Evolutionary conservation across 23 tunicate species (phyloP).

Genomic region (Halocynthia roretzi): DNA sequence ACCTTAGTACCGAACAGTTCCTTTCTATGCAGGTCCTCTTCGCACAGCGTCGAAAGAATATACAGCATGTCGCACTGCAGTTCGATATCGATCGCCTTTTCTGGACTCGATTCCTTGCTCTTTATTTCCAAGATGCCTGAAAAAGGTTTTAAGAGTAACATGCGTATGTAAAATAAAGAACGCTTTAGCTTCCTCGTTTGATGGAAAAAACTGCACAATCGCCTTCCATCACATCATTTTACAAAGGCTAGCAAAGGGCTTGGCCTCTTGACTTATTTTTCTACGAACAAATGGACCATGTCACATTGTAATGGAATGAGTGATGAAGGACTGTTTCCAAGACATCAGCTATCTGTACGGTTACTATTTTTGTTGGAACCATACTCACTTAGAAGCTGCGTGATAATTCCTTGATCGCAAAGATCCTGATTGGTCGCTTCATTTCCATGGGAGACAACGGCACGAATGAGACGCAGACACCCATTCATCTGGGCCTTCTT

Average conservation of each 20-base stretch:
- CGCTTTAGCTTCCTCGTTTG: too few relatives aligned
- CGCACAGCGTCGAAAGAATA: constrained; percentile 75
- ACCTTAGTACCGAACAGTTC: constrained; percentile 83
- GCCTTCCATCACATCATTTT: too few relatives aligned
- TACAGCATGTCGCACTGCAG: constrained; percentile 91
- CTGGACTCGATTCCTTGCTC: constrained; percentile 15
- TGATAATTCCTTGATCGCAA: constrained; percentile 82
- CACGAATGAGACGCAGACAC: constrained; percentile 63
- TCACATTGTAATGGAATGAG: too few relatives aligned
- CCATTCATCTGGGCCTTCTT: constrained; percentile 83
- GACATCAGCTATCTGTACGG: too few relatives aligned
- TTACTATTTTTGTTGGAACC: too few relatives aligned
- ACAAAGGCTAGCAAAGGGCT: too few relatives aligned
- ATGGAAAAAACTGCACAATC: too few relatives aligned
- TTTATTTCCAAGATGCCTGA: constrained; percentile 47
- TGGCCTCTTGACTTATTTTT: too few relatives aligned
- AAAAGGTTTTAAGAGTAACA: neutral
- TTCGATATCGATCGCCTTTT: constrained; percentile 63
- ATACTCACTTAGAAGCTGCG: constrained; percentile 56
- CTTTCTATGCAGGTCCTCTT: constrained; percentile 73
- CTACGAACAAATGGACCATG: too few relatives aligned
- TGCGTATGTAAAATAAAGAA: too few relatives aligned
- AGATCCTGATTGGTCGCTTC: constrained; percentile 52
- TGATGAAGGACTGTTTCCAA: too few relatives aligned
- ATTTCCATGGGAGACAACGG: constrained; percentile 58